A percentile compares a stretch with the other conserved stretches of the same genome.
Conservation (phyloP, 2,797 vertebrate genomes). For the Jordanella pulchra region DNA sequence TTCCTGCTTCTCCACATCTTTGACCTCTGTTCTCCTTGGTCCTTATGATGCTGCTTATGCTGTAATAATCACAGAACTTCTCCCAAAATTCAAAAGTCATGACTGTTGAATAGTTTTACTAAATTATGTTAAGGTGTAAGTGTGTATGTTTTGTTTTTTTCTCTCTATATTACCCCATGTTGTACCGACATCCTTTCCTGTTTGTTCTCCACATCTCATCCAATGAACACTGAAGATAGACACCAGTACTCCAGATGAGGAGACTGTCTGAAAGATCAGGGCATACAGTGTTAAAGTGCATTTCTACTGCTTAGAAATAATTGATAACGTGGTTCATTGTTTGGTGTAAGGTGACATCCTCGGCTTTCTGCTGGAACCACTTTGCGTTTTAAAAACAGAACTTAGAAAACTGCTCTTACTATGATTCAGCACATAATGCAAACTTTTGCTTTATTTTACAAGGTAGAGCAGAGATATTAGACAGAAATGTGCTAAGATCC, state of each 20-base stretch:
- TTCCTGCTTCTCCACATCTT: too few species aligned
- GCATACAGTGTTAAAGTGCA: conserved; percentile 22
- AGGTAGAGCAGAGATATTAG: not conserved
- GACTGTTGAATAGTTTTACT: not conserved
- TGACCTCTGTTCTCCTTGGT: not conserved
- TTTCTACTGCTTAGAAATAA: conserved; percentile 64
- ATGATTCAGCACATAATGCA: not conserved
- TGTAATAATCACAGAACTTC: too few species aligned
- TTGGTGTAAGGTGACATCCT: conserved; percentile 61
- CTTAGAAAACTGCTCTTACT: not conserved
- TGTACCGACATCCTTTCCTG: not conserved
- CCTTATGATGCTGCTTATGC: not conserved
- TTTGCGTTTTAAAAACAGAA: conserved; percentile 9
- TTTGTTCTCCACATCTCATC: not conserved
- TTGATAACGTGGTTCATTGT: conserved; percentile 59
- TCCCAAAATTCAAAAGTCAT: not conserved
- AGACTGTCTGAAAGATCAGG: conserved; percentile 1
- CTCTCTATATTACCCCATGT: not conserved
- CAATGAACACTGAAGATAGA: not conserved
- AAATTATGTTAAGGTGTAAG: too few species aligned
- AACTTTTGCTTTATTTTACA: not conserved
- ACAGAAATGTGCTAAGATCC: conserved; percentile 9
- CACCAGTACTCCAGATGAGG: not conserved
- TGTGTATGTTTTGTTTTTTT: not conserved
- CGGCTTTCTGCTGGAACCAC: conserved; percentile 27